Conservation (phyloP, 2,113 vertebrate species). For the Pholis gunnellus region DNA sequence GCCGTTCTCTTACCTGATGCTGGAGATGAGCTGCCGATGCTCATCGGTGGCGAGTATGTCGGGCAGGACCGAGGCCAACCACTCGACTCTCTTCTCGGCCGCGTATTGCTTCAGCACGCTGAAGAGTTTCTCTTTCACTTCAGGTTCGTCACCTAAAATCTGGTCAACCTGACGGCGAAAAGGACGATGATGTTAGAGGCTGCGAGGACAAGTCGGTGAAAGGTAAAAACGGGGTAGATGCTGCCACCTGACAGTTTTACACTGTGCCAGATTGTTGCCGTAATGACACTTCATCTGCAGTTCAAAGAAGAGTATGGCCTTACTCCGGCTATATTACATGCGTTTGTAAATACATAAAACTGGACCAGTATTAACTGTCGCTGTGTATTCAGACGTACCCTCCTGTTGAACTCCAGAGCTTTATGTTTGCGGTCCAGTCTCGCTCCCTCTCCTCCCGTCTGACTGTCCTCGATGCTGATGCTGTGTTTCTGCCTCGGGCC, state of each 20-base stretch:
- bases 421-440: conserved; percentile 89
- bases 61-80: conserved; percentile 89
- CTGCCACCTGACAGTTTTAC: too few relatives aligned
- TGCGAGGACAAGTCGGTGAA: not conserved
- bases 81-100: conserved; percentile 90
- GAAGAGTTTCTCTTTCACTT: conserved; percentile 91
- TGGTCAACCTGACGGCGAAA: conserved; percentile 88
- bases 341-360: not conserved
- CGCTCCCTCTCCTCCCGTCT: conserved; percentile 61
- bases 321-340: not conserved
- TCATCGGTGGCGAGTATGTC: conserved; percentile 88
- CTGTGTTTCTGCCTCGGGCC: conserved; percentile 74
- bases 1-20: conserved; percentile 88
- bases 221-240: not conserved
- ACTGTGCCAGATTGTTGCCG: too few relatives aligned
- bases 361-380: not conserved
- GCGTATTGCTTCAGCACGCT: conserved; percentile 92
- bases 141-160: conserved; percentile 87
- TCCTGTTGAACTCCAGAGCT: conserved; percentile 93
- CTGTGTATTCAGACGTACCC: conserved; percentile 78
- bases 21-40: conserved; percentile 89
- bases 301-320: not conserved
- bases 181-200: not conserved
- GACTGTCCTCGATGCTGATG: conserved; percentile 73
- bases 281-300: not conserved